Base-by-base conservation (phyloP, 1,140 invertebrate species). In the Lepeophtheirus salmonis region DNA sequence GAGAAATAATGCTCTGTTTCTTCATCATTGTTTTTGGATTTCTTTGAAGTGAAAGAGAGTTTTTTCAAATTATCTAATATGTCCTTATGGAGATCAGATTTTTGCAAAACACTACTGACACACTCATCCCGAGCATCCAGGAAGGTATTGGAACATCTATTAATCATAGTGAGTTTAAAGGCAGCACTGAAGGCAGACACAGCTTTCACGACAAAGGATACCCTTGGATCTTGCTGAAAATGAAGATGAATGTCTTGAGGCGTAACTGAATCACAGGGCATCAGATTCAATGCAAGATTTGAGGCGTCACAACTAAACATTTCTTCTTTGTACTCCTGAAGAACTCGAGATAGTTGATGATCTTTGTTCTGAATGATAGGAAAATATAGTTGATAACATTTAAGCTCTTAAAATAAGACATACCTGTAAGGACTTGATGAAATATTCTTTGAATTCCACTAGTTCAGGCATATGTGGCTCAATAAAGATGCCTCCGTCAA, bases 121-220 rank as follows among this genome's bases (percentile, higher is more conserved):
- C 30, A 41, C 6, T 6, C 30, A 41, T 41, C 30, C n/a, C 30
- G 30, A 10, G 30, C 30, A 41, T 62, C 10, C 60, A 59, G 4
- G 23, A 30, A 17, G 63, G 56, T 62, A 53, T 65, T 60, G n/a
- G 53, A 25, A 54, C 68, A 68, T 14, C 56, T 26, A 50, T 67
- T 65, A n/a, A 68, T 22, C 30, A 66, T 65, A 20, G 66, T 63
- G 13, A 69, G 48, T 10, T 65, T 56, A 10, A 68, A 59, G 10
- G 67, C 67, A 10, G 68, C 67, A n/a, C 67, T 68, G n/a, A 67
- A 67, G 6, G 68, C 67, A 16, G 67, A 69, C 3, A 68, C 66
- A 3, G 67, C 68, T 55, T 66, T 68, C n/a, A 67, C 66, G 3
- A 68, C 67, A 51, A 68, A 68, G 3, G 64, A 64, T 2, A 69